Evolutionary conservation across 2,113 vertebrate species (phyloP).

Genomic region (Apeltes quadracus): DNA sequence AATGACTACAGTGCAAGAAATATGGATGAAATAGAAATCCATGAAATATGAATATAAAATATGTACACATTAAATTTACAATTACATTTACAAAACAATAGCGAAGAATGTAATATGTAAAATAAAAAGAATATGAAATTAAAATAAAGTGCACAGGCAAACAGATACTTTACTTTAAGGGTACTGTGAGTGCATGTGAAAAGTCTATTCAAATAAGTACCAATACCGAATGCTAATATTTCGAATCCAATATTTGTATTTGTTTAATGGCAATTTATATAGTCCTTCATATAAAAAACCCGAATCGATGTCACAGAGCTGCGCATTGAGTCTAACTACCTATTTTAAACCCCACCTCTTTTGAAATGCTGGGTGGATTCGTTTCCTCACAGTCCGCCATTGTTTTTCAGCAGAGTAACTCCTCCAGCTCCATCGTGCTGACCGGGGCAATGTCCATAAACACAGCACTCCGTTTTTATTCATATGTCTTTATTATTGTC

Average conservation of each 20-base stretch:
- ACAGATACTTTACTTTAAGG: too few relatives aligned
- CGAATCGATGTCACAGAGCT: neutral
- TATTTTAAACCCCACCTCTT: neutral
- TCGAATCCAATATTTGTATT: neutral
- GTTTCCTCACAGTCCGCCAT: neutral
- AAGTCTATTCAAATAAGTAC: too few relatives aligned
- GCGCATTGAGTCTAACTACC: neutral
- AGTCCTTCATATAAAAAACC: neutral
- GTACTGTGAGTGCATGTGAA: too few relatives aligned
- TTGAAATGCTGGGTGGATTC: neutral
- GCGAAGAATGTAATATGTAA: too few relatives aligned
- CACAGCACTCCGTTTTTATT: neutral
- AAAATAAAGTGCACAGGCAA: too few relatives aligned
- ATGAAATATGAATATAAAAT: too few relatives aligned
- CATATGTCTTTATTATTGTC: too few relatives aligned
- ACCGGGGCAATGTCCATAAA: neutral
- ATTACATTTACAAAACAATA: too few relatives aligned
- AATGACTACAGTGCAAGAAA: too few relatives aligned
- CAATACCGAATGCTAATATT: neutral
- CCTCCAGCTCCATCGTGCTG: neutral
- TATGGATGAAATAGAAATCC: too few relatives aligned
- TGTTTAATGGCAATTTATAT: neutral
- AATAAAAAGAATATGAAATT: too few relatives aligned
- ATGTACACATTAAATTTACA: too few relatives aligned
- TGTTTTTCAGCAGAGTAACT: neutral